Evolutionary conservation across 1,140 invertebrate species (phyloP), one percentile per base, ranked within the genome.

Genomic region (Diabrotica undecimpunctata): DNA sequence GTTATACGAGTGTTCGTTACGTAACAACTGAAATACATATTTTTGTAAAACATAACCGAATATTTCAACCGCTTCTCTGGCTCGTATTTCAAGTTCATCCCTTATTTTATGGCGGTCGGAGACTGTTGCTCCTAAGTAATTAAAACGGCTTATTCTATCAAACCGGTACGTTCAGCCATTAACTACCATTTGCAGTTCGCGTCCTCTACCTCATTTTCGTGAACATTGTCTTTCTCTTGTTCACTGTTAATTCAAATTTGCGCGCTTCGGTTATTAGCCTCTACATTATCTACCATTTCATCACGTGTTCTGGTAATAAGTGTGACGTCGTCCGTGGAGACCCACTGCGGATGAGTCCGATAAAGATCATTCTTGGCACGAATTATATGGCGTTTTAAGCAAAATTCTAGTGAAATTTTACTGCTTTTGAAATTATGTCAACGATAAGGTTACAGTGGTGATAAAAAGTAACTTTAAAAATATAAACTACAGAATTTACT

Each of bases 241-340:
- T 46, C 41, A 10, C 8, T n/a, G 8, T 46, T 46, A 46, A 46
- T 46, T 4, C n/a, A 46, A 46, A 46, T 46, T 46, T 46, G 8
- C n/a, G 41, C 41, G 41, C 41, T 6, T 46, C 41, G 8, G 41
- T 46, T 46, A 46, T 46, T 46, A 46, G 41, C 8, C 8, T 46
- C n/a, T n/a, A 46, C 41, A n/a, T 46, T 46, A 46, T 46, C 41
- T 46, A 46, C n/a, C 41, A 46, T 46, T 46, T n/a, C 41, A 46
- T 46, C 41, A 46, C 41, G n/a, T 46, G 41, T 46, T 46, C n/a
- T 8, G 41, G n/a, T 46, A 46, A 10, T 46, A 46, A 46, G 41
- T 46, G 41, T 46, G 41, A 46, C 41, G n/a, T n/a, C 41, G 41
- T 8, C 41, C 41, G 41, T 46, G n/a, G n/a, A 46, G 41, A 46